phyloP scores from a whole-genome alignment of 2,797 vertebrate species.

The Hypotaenidia okinawae region DNA sequence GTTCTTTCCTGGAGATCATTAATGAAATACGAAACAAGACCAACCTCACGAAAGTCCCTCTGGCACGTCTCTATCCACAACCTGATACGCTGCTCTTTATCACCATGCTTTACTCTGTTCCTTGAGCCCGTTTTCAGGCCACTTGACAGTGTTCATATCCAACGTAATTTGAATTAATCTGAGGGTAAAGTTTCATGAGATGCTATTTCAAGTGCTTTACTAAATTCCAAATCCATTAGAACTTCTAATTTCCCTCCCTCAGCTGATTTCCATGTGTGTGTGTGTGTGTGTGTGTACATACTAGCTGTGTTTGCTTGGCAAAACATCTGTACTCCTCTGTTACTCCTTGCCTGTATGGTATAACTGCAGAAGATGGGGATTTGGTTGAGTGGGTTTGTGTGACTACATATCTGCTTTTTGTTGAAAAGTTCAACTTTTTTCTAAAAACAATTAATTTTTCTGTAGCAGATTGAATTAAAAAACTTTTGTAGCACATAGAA shows the following conservation, averaged over 20 bases:
- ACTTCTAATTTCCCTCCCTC: conserved; percentile 58
- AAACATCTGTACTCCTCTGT: not conserved
- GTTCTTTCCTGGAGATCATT: conserved; percentile 29
- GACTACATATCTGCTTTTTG: not conserved
- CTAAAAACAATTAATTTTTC: not conserved
- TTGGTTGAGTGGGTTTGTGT: not conserved
- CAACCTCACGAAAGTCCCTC: not conserved
- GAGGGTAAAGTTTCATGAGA: conserved; percentile 65
- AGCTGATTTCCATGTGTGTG: not conserved
- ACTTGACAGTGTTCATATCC: conserved; percentile 51
- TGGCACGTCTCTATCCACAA: conserved; percentile 39
- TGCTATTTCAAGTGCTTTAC: conserved; percentile 66
- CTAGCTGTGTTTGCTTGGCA: not conserved
- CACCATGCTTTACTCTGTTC: conserved; percentile 50
- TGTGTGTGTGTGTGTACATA: conserved; percentile 59
- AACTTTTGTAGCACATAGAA: not conserved
- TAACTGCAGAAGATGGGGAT: not conserved
- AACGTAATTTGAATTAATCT: conserved; percentile 68
- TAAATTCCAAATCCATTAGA: conserved; percentile 73
- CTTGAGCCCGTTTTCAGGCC: conserved; percentile 57
- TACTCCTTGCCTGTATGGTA: not conserved
- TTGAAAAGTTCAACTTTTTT: not conserved
- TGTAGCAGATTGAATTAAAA: conserved; percentile 4
- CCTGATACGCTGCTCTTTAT: conserved; percentile 52
- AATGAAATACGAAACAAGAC: conserved; percentile 61